These are phyloP conservation scores for Oncopeltus fasciatus DNA, from an alignment of 1,140 invertebrate genomes.

Conservation along the genomic window DNA sequence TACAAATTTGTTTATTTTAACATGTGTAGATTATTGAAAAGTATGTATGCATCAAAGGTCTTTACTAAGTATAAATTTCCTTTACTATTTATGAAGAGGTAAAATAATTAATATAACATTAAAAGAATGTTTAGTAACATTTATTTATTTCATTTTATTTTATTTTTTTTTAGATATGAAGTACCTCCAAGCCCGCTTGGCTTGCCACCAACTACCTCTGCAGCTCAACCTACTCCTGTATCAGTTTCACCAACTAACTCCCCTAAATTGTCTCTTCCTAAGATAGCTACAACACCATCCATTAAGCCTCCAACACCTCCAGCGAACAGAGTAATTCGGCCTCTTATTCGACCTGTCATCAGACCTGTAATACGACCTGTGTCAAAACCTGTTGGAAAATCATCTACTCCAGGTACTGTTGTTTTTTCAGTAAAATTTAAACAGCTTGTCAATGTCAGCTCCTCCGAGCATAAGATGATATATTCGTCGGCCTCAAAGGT, in stretches of 20 bases:
- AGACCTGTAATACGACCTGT: slow-evolving; percentile 13
- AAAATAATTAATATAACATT: too few species aligned
- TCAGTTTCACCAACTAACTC: slow-evolving; percentile 25
- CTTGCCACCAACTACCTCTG: slow-evolving; percentile 9
- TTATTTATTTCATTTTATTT: neutral
- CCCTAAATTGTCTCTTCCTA: slow-evolving; percentile 16
- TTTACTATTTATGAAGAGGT: too few species aligned
- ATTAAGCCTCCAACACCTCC: slow-evolving; percentile 15
- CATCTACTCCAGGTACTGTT: neutral
- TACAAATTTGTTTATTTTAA: too few species aligned
- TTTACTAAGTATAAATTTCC: too few species aligned
- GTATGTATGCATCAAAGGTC: too few species aligned
- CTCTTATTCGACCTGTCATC: slow-evolving; percentile 11
- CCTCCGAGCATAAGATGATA: too few species aligned
- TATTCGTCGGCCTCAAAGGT: too few species aligned
- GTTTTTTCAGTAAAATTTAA: too few species aligned
- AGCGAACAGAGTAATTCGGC: slow-evolving; percentile 17
- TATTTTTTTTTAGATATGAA: slow-evolving; percentile 26
- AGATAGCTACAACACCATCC: slow-evolving; percentile 15
- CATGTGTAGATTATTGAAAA: too few species aligned
- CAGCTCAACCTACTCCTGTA: slow-evolving; percentile 13
- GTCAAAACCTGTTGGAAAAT: slow-evolving; percentile 4
- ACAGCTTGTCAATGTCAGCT: too few species aligned
- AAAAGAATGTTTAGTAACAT: too few species aligned
- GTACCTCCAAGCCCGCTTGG: slow-evolving; percentile 32